Evolutionary conservation across 2,113 vertebrate species (phyloP).

Genomic region (Scomber japonicus): DNA sequence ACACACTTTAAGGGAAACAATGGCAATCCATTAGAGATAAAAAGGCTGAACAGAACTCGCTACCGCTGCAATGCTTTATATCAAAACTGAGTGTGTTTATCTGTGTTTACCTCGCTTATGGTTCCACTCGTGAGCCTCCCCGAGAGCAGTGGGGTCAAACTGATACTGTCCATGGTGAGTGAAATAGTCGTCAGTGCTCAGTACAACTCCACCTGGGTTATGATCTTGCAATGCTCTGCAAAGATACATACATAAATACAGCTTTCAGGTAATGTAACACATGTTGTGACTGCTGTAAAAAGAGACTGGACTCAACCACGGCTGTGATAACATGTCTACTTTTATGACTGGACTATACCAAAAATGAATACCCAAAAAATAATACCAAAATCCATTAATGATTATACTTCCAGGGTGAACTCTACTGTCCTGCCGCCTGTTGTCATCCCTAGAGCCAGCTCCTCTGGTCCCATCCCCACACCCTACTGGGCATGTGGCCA

Average conservation of each 20-base stretch:
- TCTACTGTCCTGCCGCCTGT: no score
- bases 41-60: neutral
- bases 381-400: no score
- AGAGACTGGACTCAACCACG: neutral
- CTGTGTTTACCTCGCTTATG: conserved; percentile 89
- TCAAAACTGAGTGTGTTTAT: conserved; percentile 4
- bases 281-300: neutral
- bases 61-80: neutral
- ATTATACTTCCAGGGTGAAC: no score
- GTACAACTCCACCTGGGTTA: conserved; percentile 89
- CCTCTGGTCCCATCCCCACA: no score
- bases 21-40: conserved; percentile 8
- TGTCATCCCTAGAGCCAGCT: no score
- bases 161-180: conserved; percentile 86
- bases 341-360: neutral
- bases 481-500: no score
- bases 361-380: no score
- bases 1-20: neutral
- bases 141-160: conserved; percentile 87
- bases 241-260: conserved; percentile 16
- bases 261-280: neutral
- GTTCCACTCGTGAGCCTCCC: conserved; percentile 96
- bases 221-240: conserved; percentile 89
- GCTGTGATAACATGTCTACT: neutral
- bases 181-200: conserved; percentile 96